Evolutionary conservation across 2,797 vertebrate species (phyloP).

Genomic region (Anniella stebbinsi): DNA sequence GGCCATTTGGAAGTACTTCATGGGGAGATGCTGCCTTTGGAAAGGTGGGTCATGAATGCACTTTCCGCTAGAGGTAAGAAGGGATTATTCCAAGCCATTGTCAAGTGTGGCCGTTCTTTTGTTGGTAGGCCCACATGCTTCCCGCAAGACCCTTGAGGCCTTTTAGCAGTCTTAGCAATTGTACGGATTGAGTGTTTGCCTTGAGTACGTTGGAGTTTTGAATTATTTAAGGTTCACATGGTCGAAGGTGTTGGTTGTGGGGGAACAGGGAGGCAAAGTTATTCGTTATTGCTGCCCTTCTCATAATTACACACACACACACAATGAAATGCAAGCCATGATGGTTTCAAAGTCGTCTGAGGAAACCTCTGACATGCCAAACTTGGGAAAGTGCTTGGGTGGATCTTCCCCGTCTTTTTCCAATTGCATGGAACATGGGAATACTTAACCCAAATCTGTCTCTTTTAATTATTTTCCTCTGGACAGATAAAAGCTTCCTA

Average conservation of each 20-base stretch:
- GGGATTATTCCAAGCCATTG: conserved; percentile 29
- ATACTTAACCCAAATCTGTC: conserved; percentile 86
- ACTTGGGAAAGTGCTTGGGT: conserved; percentile 73
- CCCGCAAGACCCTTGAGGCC: conserved; percentile 53
- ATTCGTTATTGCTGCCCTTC: conserved; percentile 30
- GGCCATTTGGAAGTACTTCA: not conserved
- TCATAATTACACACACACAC: not conserved
- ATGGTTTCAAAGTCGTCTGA: conserved; percentile 59
- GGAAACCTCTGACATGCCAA: conserved; percentile 61
- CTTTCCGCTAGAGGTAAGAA: not conserved
- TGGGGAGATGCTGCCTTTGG: not conserved
- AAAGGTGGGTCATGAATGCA: not conserved
- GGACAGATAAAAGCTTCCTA: conserved; percentile 85
- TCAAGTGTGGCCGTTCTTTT: conserved; percentile 42
- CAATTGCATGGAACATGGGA: conserved; percentile 76
- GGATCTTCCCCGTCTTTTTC: conserved; percentile 71
- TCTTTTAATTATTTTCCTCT: conserved; percentile 82
- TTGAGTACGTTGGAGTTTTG: conserved; percentile 58
- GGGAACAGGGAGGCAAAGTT: conserved; percentile 40
- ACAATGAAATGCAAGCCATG: not conserved
- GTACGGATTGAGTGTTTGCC: conserved; percentile 54
- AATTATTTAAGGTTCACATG: conserved; percentile 67
- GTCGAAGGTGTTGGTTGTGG: conserved; percentile 45
- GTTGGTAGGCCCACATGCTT: conserved; percentile 36
- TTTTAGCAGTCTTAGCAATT: conserved; percentile 49